Evolutionary conservation across 2,113 vertebrate species (phyloP).

Genomic region (Aegypius monachus): DNA sequence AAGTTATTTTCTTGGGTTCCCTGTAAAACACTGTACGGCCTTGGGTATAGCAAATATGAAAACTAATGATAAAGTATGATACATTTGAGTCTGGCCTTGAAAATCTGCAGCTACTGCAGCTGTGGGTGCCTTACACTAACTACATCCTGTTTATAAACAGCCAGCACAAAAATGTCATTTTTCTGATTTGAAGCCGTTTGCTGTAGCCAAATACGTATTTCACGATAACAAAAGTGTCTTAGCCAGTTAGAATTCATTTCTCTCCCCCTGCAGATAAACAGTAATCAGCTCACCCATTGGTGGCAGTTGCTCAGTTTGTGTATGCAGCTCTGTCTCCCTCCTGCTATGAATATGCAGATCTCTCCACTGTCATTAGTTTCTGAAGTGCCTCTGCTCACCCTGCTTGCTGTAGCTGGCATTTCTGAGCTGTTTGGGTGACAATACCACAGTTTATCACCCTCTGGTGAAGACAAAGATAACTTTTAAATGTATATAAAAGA

Average conservation of each 20-base stretch:
- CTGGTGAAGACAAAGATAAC: neutral
- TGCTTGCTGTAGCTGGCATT: neutral
- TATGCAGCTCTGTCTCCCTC: neutral
- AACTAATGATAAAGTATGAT: slow-evolving; percentile 23
- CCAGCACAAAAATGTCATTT: slow-evolving; percentile 47
- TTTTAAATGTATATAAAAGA: neutral
- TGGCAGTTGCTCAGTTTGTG: neutral
- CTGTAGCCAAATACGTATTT: slow-evolving; percentile 52
- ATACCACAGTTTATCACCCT: neutral
- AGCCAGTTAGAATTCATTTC: neutral
- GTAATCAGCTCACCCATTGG: neutral
- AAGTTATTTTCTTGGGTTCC: neutral
- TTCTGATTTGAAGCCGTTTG: slow-evolving; percentile 33
- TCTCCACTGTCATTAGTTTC: neutral
- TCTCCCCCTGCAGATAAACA: neutral
- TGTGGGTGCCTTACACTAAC: slow-evolving; percentile 27
- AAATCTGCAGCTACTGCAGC: slow-evolving; percentile 33
- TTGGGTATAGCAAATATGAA: slow-evolving; percentile 24
- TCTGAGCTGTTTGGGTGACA: neutral
- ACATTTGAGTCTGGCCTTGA: neutral
- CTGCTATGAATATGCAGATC: neutral
- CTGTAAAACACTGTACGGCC: neutral
- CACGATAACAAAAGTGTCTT: neutral
- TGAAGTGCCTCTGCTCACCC: neutral
- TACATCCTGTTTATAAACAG: slow-evolving; percentile 59